Evolutionary conservation across 2,113 vertebrate species (phyloP).

Genomic region (Galbula dea): DNA sequence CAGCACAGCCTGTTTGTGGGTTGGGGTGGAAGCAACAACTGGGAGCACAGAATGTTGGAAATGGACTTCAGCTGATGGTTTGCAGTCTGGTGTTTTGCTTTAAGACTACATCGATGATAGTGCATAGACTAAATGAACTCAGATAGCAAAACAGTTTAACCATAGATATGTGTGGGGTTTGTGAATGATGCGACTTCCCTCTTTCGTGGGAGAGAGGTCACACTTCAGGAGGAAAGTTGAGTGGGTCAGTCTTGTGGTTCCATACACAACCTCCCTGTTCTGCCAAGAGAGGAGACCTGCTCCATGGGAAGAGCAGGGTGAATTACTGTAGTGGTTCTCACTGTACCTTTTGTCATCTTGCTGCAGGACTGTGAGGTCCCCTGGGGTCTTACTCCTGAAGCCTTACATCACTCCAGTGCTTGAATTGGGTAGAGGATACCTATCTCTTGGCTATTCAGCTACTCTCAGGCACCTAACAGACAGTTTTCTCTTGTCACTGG

Average conservation of each 20-base stretch:
- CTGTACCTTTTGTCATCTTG: not conserved
- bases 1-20: not conserved
- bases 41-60: not conserved
- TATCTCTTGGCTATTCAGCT: not conserved
- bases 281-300: not conserved
- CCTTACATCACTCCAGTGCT: accelerated
- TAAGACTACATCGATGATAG: not conserved
- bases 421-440: not conserved
- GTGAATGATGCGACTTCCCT: not conserved
- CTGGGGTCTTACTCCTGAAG: not conserved
- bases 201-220: not conserved
- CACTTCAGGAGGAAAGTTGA: not conserved
- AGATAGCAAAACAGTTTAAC: not conserved
- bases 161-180: not conserved
- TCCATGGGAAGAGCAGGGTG: not conserved
- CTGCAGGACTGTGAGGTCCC: not conserved
- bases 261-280: not conserved
- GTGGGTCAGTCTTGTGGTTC: accelerated
- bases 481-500: not conserved
- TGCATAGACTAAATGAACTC: not conserved
- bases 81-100: not conserved
- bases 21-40: not conserved
- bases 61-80: not conserved
- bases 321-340: not conserved
- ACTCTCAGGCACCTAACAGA: not conserved